Percentiles rank a stretch among this genome's conserved stretches.
Conservation (phyloP, 2,888 invertebrate genomes). For the Liodrosophila aerea region DNA sequence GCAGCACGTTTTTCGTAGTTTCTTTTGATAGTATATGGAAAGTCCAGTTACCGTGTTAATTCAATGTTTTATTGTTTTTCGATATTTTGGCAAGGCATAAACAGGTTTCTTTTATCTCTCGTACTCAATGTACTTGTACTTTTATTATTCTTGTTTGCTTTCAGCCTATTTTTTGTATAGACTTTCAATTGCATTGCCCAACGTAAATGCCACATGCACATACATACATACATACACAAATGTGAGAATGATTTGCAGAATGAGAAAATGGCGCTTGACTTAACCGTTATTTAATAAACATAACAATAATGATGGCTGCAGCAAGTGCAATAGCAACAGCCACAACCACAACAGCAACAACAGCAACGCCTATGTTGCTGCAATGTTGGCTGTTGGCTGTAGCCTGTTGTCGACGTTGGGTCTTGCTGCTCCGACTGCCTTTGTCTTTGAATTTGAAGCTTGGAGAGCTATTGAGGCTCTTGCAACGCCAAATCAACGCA, state of each 20-base stretch:
- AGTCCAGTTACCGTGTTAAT: slow-evolving; percentile 50
- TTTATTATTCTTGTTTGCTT: slow-evolving; percentile 42
- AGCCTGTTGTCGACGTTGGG: slow-evolving; percentile 14
- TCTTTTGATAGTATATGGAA: slow-evolving; percentile 32
- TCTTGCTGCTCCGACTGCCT: slow-evolving; percentile 20
- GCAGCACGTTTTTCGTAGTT: slow-evolving; percentile 46
- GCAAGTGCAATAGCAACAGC: slow-evolving; percentile 42
- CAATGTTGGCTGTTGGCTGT: slow-evolving; percentile 33
- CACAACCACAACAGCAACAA: slow-evolving; percentile 12
- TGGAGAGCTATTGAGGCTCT: slow-evolving; percentile 57
- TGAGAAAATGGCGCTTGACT: slow-evolving; percentile 64
- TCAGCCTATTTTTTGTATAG: slow-evolving; percentile 4
- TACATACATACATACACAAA: no score
- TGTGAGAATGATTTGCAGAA: slow-evolving; percentile 72
- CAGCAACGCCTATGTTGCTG: slow-evolving; percentile 24
- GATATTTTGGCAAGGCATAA: slow-evolving; percentile 41
- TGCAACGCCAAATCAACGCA: slow-evolving; percentile 63
- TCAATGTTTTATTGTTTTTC: slow-evolving; percentile 38
- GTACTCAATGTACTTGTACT: not conserved
- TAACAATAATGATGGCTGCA: slow-evolving; percentile 49
- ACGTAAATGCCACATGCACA: slow-evolving; percentile 39
- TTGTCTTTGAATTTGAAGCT: slow-evolving; percentile 53
- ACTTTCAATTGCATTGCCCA: slow-evolving; percentile 51
- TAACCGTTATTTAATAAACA: slow-evolving; percentile 76
- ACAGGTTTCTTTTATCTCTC: slow-evolving; percentile 32